A percentile compares a stretch with the other conserved stretches of the same genome.
These are phyloP conservation scores for Caenorhabditis tropicalis DNA, from an alignment of 1,140 invertebrate species.

Conservation along the genomic window DNA sequence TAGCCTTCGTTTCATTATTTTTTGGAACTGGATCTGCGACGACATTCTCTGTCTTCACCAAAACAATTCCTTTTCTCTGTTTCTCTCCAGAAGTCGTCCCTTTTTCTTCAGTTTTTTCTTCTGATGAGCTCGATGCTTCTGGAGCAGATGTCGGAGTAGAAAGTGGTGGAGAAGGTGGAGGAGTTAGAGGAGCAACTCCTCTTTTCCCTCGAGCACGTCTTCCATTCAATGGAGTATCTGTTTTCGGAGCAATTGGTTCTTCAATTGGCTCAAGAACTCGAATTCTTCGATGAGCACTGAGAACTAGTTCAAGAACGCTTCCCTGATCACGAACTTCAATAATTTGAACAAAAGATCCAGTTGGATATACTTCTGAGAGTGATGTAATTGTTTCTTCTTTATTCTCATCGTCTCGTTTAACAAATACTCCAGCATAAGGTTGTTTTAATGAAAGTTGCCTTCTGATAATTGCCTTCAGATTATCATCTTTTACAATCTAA, in stretches of 20 bases:
- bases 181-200: background rate
- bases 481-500: constrained; percentile 80
- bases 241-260: background rate
- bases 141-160: background rate
- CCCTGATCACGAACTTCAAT: constrained; percentile 95
- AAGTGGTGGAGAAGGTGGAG: background rate
- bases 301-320: constrained; percentile 51
- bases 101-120: constrained; percentile 16
- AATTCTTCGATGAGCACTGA: constrained; percentile 57
- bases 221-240: constrained; percentile 23
- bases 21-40: constrained; percentile 79
- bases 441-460: constrained; percentile 90
- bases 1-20: constrained; percentile 84
- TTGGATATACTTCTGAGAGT: constrained; percentile 85
- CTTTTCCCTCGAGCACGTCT: constrained; percentile 3
- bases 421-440: constrained; percentile 95
- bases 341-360: constrained; percentile 97
- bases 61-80: constrained; percentile 77
- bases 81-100: background rate
- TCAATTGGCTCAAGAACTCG: constrained; percentile 7
- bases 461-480: constrained; percentile 87
- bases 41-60: constrained; percentile 94
- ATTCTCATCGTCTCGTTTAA: constrained; percentile 87
- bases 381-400: constrained; percentile 80
- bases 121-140: background rate